A percentile compares a stretch with the other conserved stretches of the same genome.
phyloP scores from a whole-genome alignment of 2,888 invertebrate species.

The Tortricodes alternella region DNA sequence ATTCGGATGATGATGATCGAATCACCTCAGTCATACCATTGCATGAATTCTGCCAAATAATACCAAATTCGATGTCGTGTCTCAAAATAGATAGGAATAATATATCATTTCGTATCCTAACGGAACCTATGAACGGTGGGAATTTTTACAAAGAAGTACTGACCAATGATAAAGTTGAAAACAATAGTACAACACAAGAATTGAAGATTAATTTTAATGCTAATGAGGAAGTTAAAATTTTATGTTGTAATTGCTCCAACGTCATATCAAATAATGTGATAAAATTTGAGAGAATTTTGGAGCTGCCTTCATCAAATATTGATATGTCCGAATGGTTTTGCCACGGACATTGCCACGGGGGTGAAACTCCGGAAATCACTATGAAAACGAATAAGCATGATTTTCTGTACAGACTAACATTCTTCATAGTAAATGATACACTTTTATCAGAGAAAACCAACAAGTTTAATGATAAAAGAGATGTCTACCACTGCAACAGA shows the following conservation, averaged over 20 bases:
- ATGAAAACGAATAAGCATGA: constrained; percentile 78
- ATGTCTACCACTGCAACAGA: constrained; percentile 79
- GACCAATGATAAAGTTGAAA: constrained; percentile 43
- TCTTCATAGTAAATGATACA: constrained; percentile 73
- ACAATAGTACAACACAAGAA: constrained; percentile 43
- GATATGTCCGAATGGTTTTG: constrained; percentile 87
- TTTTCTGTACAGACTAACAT: constrained; percentile 82
- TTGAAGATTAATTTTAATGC: constrained; percentile 59
- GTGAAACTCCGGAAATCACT: constrained; percentile 41
- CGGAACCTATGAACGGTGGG: constrained; percentile 71
- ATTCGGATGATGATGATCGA: constrained; percentile 61
- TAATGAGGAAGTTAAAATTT: constrained; percentile 55
- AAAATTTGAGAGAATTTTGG: constrained; percentile 82
- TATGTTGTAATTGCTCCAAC: constrained; percentile 71
- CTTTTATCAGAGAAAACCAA: constrained; percentile 66
- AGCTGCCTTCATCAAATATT: constrained; percentile 83
- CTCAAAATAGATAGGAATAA: constrained; percentile 72
- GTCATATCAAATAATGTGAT: constrained; percentile 69
- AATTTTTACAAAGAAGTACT: constrained; percentile 74
- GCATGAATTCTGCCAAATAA: constrained; percentile 67
- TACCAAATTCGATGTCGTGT: constrained; percentile 79
- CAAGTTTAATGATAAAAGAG: constrained; percentile 69
- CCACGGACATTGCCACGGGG: constrained; percentile 72
- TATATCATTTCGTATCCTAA: constrained; percentile 74
- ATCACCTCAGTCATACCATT: constrained; percentile 62